These are phyloP conservation scores for Galagoides demidoff DNA, from an alignment of 2,797 vertebrate species.

Conservation along the genomic window DNA sequence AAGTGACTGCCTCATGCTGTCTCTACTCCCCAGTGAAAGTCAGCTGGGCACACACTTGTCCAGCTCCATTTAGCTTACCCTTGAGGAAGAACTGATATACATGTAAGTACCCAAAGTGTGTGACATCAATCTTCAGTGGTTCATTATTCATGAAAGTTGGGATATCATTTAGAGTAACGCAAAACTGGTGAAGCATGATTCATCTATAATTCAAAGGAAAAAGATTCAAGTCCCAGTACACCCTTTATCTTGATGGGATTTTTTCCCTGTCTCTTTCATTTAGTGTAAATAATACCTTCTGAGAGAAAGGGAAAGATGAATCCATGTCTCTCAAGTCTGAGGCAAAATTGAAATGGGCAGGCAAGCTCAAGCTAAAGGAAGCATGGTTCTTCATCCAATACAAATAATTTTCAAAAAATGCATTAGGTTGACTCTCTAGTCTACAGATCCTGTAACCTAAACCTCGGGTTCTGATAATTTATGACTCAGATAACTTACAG, in stretches of 20 bases:
- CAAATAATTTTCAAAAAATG: background rate
- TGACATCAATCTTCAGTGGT: background rate
- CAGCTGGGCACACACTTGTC: background rate
- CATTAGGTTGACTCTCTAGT: background rate
- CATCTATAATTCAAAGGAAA: conserved; percentile 69
- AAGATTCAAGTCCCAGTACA: background rate
- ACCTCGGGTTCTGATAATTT: background rate
- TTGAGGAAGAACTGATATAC: conserved; percentile 19
- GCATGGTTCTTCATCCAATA: background rate
- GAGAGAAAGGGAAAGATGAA: conserved; percentile 17
- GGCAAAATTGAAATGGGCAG: background rate
- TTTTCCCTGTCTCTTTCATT: conserved; percentile 52
- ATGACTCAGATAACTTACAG: background rate
- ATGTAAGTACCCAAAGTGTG: conserved; percentile 10
- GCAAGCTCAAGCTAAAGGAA: background rate
- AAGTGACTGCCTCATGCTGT: background rate
- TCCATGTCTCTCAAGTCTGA: conserved; percentile 9
- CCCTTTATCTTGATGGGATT: background rate
- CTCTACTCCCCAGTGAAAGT: background rate
- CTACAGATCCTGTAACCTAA: background rate
- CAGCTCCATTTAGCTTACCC: conserved; percentile 41
- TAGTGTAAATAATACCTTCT: conserved; percentile 56
- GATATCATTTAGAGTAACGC: conserved; percentile 54
- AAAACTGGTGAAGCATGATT: conserved; percentile 5
- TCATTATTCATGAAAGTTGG: conserved; percentile 57